phyloP scores from a whole-genome alignment of 2,113 vertebrate species.

The Carlito syrichta region DNA sequence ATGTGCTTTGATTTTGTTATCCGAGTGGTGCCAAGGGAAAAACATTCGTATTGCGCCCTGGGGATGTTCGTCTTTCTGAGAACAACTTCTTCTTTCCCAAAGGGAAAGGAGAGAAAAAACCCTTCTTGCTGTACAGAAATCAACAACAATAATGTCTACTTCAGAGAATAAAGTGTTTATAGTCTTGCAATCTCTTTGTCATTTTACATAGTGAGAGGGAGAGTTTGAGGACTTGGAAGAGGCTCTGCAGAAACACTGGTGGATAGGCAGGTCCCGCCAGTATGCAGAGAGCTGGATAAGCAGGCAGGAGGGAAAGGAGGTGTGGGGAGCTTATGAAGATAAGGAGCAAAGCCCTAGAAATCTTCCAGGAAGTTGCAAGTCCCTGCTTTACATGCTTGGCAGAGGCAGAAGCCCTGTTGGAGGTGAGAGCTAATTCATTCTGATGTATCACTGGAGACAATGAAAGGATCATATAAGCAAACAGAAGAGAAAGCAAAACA shows the following conservation, averaged over 20 bases:
- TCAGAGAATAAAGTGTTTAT: not conserved
- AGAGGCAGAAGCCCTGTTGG: not conserved
- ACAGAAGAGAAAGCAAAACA: not conserved
- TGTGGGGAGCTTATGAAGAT: not conserved
- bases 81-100: not conserved
- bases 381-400: not conserved
- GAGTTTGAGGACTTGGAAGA: not conserved
- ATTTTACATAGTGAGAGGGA: not conserved
- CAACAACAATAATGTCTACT: not conserved
- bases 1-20: not conserved
- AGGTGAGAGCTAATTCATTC: not conserved
- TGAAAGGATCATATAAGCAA: not conserved
- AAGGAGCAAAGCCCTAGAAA: not conserved
- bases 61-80: no score
- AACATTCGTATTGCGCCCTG: not conserved
- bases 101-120: not conserved
- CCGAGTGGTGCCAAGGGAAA: not conserved
- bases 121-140: not conserved
- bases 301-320: no score
- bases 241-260: not conserved
- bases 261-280: not conserved
- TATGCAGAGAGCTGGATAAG: not conserved
- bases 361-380: not conserved
- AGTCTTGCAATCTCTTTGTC: not conserved
- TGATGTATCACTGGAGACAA: not conserved